Base-by-base conservation (phyloP, 2,797 vertebrate genomes). In the Lithobates sylvaticus region DNA sequence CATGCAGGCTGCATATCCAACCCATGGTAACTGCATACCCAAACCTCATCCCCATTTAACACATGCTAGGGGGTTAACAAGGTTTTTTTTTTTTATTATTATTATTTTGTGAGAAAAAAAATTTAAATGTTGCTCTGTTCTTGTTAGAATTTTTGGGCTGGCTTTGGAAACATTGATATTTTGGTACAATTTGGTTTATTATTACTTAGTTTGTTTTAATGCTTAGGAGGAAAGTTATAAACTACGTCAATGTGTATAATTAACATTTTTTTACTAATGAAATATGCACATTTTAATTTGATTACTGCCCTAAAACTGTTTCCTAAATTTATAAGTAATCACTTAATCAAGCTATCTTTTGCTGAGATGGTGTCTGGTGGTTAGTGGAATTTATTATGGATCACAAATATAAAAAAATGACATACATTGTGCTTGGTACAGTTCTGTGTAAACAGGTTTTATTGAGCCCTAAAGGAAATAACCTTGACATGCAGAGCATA, bases 391-490 rank as follows among this genome's bases (percentile, higher is more conserved):
- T 54, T 78, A 47, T 80, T 69, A 76, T 69, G 21, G 47, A 75
- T 79, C 58, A 42, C n/a, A 86, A 75, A 81, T 69, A 73, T 44
- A 54, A n/a, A 47, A 47, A 86, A 81, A 76, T 12, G 42, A 75
- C 36, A 47, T 50, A 74, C 50, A 36, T 54, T 73, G 44, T 69
- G 36, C 50, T 44, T 27, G 73, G 73, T 68, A n/a, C 54, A 75
- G 42, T 75, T 80, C 50, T 39, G 78, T 50, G 29, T 79, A 71
- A 76, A 75, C 84, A 86, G 64, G 84, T 81, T 85, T 86, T 86
- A 86, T 80, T 54, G 32, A 58, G 65, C 77, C 84, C 64, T 61
- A n/a, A 3, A 69, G 78, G 69, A 21, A 10, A 68, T 75, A 69
- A 42, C 50, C 44, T 70, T 75, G 58, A 74, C 23, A 65, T 68